Conservation (phyloP, 2,888 invertebrate genomes). For the Antheraea assamensis region DNA sequence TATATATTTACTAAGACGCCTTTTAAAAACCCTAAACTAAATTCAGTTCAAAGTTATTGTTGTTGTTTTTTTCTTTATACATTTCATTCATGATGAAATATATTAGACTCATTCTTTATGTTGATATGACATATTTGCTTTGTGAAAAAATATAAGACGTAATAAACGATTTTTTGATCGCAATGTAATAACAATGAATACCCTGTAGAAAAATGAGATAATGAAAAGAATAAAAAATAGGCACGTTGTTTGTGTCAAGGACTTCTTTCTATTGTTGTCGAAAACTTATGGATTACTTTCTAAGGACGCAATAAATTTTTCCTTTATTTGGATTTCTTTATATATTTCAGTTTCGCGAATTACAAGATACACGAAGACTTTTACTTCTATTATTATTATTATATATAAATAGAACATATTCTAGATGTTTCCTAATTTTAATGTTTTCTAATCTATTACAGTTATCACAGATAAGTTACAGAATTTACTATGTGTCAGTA, state of each 20-base stretch:
- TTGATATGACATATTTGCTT: not conserved
- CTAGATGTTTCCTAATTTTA: not conserved
- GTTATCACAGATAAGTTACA: not conserved
- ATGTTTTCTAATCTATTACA: not conserved
- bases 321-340: slow-evolving; percentile 11
- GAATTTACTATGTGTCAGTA: not conserved
- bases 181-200: not conserved
- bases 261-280: slow-evolving; percentile 49
- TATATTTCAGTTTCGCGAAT: not conserved
- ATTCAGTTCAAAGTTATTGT: too few species aligned
- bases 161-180: not conserved
- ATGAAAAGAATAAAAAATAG: slow-evolving; percentile 10
- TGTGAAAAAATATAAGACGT: not conserved
- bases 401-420: not conserved
- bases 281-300: slow-evolving; percentile 67
- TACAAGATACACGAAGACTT: not conserved
- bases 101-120: not conserved
- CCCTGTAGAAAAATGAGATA: slow-evolving; percentile 1
- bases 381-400: not conserved
- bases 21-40: too few species aligned
- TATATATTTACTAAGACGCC: too few species aligned
- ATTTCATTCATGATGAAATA: not conserved
- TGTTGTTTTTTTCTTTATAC: not conserved
- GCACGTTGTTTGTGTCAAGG: slow-evolving; percentile 14
- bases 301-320: slow-evolving; percentile 33